These are phyloP conservation scores for Chaetodon auriga DNA, from an alignment of 2,113 vertebrate species.

Conservation along the genomic window DNA sequence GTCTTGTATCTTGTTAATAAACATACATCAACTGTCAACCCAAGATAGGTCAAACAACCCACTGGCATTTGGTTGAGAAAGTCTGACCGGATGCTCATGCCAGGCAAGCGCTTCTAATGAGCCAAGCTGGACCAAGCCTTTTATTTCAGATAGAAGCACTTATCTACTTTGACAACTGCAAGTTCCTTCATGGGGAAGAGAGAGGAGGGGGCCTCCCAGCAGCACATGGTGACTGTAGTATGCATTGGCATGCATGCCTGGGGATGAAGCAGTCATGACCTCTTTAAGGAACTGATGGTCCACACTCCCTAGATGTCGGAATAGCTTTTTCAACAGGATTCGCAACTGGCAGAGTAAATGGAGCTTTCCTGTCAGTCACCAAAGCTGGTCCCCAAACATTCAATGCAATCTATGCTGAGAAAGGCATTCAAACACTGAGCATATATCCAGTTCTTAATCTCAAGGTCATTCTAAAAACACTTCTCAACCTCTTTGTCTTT, in stretches of 20 bases:
- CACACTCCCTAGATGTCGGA: constrained; percentile 38
- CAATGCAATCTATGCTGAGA: constrained; percentile 7
- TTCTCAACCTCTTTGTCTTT: constrained; percentile 60
- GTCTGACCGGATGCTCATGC: constrained; percentile 47
- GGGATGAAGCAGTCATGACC: constrained; percentile 66
- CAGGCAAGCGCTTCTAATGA: constrained; percentile 31
- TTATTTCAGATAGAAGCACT: constrained; percentile 57
- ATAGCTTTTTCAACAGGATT: constrained; percentile 15
- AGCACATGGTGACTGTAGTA: constrained; percentile 72
- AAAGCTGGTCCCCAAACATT: not conserved
- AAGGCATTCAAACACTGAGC: constrained; percentile 5
- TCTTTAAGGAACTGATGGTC: constrained; percentile 42
- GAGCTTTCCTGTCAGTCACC: constrained; percentile 3
- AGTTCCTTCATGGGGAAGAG: constrained; percentile 37
- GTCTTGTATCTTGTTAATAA: not conserved
- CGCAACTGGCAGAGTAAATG: constrained; percentile 17
- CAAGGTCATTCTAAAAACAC: constrained; percentile 73
- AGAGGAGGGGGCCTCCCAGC: constrained; percentile 35
- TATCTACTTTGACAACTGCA: constrained; percentile 72
- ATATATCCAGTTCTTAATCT: constrained; percentile 40
- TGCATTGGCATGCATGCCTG: constrained; percentile 65
- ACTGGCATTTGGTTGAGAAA: constrained; percentile 34
- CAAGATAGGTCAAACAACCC: constrained; percentile 31
- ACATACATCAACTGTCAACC: not conserved
- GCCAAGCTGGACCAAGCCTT: constrained; percentile 30